Evolutionary conservation across 2,113 vertebrate genomes (phyloP).

Genomic region (Eurystomus gularis): DNA sequence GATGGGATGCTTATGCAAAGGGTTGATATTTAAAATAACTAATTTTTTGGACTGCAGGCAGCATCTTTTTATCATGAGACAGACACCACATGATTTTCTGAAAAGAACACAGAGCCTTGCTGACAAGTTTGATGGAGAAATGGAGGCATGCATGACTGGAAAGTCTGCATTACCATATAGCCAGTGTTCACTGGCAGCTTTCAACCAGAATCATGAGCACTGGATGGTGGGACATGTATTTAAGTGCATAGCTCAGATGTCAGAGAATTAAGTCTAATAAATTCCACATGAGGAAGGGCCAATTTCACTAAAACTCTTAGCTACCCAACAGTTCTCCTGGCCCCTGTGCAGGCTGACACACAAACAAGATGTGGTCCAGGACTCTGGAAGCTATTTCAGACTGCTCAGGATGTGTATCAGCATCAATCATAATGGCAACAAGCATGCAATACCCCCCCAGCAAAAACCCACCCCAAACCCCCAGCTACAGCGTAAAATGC

Average conservation of each 20-base stretch:
- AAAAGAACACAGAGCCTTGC: not conserved
- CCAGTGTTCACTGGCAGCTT: not conserved
- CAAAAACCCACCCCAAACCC: not conserved
- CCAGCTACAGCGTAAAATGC: not conserved
- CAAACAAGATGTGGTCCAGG: not conserved
- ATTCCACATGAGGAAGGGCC: not conserved
- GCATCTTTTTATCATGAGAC: not conserved
- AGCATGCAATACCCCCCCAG: not conserved
- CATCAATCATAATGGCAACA: not conserved
- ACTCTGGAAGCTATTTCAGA: not conserved
- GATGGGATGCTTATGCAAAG: not conserved
- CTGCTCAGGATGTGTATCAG: not conserved
- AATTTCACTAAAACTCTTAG: not conserved
- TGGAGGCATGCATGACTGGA: not conserved
- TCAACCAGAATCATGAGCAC: not conserved
- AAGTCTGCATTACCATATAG: not conserved
- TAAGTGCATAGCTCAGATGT: not conserved
- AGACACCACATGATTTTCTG: not conserved
- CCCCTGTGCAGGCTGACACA: not conserved
- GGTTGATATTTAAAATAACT: not conserved
- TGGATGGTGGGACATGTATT: not conserved
- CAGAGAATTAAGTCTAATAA: not conserved
- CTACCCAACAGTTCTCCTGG: not conserved
- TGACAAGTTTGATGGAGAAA: conserved; percentile 5
- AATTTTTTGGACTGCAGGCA: not conserved